Conservation (phyloP, 1,140 invertebrate genomes). For the Mamestra configurata region DNA sequence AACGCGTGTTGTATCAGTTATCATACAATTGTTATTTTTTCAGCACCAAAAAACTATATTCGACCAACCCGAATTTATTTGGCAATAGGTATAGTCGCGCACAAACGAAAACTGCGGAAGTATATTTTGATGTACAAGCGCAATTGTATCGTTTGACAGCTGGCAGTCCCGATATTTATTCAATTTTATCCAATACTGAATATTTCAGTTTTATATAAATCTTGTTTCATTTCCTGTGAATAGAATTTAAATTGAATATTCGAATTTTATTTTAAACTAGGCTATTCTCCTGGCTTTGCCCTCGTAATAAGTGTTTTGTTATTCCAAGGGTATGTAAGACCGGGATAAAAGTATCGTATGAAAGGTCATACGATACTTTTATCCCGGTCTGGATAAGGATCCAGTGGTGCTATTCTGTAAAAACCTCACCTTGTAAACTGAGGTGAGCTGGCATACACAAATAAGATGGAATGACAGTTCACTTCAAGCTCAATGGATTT, state of each 20-base stretch:
- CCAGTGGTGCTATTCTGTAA: no score
- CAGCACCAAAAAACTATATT: not conserved
- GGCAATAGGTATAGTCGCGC: not conserved
- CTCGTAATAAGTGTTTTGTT: not conserved
- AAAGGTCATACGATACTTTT: no score
- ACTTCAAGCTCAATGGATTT: no score
- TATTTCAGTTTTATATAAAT: conserved; percentile 24
- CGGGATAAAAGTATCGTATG: not conserved
- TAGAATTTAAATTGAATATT: conserved; percentile 3
- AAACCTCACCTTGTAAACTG: no score
- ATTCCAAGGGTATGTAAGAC: no score
- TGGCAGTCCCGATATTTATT: not conserved
- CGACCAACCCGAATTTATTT: not conserved
- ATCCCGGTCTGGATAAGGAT: no score
- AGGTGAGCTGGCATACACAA: no score
- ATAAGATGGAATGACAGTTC: no score
- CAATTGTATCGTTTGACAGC: conserved; percentile 9
- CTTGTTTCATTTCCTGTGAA: not conserved
- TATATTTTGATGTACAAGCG: not conserved
- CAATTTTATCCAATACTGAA: conserved; percentile 10
- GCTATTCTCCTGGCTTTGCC: not conserved
- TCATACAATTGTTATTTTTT: no score
- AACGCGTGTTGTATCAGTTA: no score
- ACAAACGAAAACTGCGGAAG: not conserved
- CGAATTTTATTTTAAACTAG: not conserved